A percentile compares a stretch with the other conserved stretches of the same genome.
Evolutionary conservation across 2,888 invertebrate species (phyloP).

Genomic region (Acanthoscelides obtectus): DNA sequence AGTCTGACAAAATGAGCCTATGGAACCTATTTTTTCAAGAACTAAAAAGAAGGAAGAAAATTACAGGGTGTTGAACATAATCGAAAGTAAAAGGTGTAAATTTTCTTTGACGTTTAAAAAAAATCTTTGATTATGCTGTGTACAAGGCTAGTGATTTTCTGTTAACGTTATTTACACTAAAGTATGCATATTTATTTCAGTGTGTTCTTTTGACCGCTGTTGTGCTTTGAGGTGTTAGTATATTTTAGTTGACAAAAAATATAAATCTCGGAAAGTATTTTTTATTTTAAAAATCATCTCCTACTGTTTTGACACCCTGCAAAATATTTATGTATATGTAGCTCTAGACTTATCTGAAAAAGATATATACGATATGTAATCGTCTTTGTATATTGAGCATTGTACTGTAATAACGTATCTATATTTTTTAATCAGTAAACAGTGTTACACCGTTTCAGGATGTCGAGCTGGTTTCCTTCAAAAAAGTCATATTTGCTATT

Average conservation of each 20-base stretch:
- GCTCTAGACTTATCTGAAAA: background rate
- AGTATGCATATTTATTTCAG: conserved; percentile 1
- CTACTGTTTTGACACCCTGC: background rate
- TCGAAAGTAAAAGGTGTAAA: background rate
- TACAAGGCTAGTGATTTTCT: background rate
- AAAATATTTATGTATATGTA: background rate
- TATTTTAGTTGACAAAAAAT: conserved; percentile 2
- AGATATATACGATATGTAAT: too few species aligned
- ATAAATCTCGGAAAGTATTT: background rate
- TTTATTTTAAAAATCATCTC: background rate
- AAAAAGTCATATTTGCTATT: too few species aligned
- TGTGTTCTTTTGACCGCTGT: background rate
- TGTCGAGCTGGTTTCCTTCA: background rate
- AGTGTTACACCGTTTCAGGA: background rate
- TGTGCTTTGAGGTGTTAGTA: background rate
- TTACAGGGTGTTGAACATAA: background rate
- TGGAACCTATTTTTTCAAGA: background rate
- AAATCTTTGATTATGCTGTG: background rate
- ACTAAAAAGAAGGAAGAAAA: background rate
- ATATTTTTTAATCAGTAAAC: background rate
- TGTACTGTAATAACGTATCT: background rate
- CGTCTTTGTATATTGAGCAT: background rate
- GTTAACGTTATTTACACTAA: background rate
- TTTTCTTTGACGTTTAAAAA: background rate
- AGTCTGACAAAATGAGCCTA: background rate